Base-by-base conservation (phyloP, 2,797 vertebrate species). In the Falco naumanni region DNA sequence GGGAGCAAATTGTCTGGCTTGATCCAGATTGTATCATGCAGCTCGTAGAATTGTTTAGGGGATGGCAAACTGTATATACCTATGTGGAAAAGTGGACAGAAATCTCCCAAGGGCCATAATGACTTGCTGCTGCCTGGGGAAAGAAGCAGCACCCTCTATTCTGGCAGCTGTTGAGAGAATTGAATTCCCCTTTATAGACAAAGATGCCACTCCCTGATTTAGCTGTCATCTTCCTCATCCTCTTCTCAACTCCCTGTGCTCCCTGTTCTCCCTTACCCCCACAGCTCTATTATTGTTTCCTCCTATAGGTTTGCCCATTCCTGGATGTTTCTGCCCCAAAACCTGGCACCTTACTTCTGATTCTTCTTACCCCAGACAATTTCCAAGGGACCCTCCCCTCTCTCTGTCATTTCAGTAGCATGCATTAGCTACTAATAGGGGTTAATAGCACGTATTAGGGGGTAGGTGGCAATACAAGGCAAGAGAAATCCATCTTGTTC, bases 61-160 rank as follows among this genome's bases (percentile, higher is more conserved):
- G 29, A 22, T 59, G 34, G 9, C 53, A n/a, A 84, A 16, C 1
- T 0, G 0, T 13, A 5, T 34, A 54, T 0, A 1, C 15, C 28
- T 37, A 2, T 8, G 24, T 33, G 26, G 84, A 16, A 79, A 87
- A 72, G 68, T 4, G 33, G 39, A 28, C 54, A 59, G 12, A 61
- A 72, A 61, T 41, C 21, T 85, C 51, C 15, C 19, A 48, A 85
- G 50, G 11, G 3, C 13, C 56, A 9, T 56, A 6, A 19, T 1
- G 16, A 22, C 15, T 21, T 28, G 8, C 41, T 0, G 3, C 47
- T 56, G 29, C 14, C 7, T 8, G 11, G 6, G 56, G 51, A 63
- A 53, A 43, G 33, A 65, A 34, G 16, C 34, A 50, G 8, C 7
- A 5, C 14, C 47, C 13, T 37, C 47, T 47, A 16, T 29, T 76